Percentiles rank a stretch among this genome's conserved stretches.
Conservation (phyloP, 2,113 vertebrate genomes). For the Cyanoramphus novaezelandiae region DNA sequence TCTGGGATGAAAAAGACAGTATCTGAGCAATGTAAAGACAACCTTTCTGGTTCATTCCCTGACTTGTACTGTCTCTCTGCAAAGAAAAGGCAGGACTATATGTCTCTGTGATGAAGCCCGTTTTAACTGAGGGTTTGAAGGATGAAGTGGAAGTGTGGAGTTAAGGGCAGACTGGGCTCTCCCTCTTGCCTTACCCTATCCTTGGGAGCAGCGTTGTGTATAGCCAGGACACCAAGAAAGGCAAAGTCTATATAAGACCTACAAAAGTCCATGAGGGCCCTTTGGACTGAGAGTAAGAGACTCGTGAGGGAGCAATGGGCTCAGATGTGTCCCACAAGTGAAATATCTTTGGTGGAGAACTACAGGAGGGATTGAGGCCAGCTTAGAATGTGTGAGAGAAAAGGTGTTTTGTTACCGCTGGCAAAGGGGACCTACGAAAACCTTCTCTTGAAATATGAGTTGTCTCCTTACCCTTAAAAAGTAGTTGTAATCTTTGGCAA, state of each 20-base stretch:
- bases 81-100: background rate
- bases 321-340: background rate
- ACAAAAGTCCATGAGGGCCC: background rate
- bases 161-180: background rate
- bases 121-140: background rate
- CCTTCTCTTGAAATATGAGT: background rate
- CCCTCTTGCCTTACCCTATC: background rate
- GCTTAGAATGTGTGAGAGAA: background rate
- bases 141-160: background rate
- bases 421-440: background rate
- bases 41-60: background rate
- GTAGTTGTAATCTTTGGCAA: background rate
- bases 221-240: background rate
- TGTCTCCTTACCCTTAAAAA: background rate
- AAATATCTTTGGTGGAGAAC: background rate
- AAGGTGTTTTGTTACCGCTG: rapidly evolving
- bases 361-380: background rate
- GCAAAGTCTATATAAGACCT: background rate
- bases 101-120: background rate
- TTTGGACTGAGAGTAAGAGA: background rate
- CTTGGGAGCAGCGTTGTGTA: background rate
- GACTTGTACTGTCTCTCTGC: background rate
- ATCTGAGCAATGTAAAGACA: background rate
- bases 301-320: background rate
- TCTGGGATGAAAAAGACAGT: background rate